Percentiles rank a stretch among this genome's conserved stretches.
phyloP scores from a whole-genome alignment of 2,113 vertebrate genomes.

The Coracopsis vasa region DNA sequence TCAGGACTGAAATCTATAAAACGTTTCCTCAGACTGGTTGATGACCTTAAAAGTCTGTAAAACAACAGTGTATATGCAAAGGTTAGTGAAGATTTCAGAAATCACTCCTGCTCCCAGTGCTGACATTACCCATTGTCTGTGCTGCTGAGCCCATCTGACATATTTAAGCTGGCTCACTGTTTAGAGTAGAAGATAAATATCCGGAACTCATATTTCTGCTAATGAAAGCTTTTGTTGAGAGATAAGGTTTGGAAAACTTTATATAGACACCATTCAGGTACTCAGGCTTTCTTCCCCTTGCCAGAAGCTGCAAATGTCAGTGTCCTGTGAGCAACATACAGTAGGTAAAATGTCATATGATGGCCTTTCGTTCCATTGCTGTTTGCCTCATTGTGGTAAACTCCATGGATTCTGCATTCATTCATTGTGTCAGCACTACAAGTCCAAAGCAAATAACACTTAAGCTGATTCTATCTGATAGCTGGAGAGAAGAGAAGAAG shows the following conservation, averaged over 20 bases:
- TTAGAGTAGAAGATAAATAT: background rate
- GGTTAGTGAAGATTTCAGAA: constrained; percentile 55
- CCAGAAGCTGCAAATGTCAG: constrained; percentile 35
- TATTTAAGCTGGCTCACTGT: background rate
- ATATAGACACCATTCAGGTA: background rate
- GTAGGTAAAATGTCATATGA: constrained; percentile 4
- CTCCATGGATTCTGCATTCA: background rate
- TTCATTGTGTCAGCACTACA: background rate
- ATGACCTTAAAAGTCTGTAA: constrained; percentile 66
- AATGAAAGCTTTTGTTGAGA: background rate
- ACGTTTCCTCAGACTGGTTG: constrained; percentile 5
- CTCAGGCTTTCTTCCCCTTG: background rate
- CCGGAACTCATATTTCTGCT: background rate
- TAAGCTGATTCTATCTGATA: background rate
- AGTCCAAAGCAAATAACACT: background rate
- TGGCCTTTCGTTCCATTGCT: background rate
- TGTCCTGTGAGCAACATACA: background rate
- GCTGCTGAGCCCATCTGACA: background rate
- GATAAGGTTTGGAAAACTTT: background rate
- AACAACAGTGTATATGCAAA: constrained; percentile 41
- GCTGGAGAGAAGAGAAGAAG: background rate
- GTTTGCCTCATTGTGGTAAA: background rate
- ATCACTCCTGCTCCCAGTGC: background rate
- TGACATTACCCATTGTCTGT: constrained; percentile 25
- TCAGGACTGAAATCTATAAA: constrained; percentile 41